Base-by-base conservation (phyloP, 2,888 invertebrate genomes). In the Lamproptera curius region DNA sequence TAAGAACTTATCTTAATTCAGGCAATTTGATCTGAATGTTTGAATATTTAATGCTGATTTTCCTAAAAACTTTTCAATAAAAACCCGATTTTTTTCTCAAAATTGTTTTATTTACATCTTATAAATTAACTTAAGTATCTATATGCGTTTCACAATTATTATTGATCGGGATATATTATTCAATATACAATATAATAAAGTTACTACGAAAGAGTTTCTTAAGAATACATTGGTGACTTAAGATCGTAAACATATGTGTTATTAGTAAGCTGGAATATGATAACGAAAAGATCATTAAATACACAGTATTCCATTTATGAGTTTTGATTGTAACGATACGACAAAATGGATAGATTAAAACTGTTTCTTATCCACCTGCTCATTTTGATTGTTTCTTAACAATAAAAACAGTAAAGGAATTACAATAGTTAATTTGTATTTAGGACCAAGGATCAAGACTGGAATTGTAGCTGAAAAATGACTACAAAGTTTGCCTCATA, bases 51-150 rank as follows among this genome's bases (percentile, higher is more conserved):
- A 45, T 33, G n/a, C n/a, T n/a, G n/a, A n/a, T n/a, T n/a, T n/a
- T n/a, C n/a, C n/a, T n/a, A n/a, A n/a, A n/a, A n/a, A n/a, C n/a
- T n/a, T n/a, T n/a, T n/a, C n/a, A n/a, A n/a, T n/a, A n/a, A 34
- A 47, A 23, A 44, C 13, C 4, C 34, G 5, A 9, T 10, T 28
- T 5, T 51, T 46, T 42, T 36, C 46, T 39, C 53, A 51, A 54
- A 36, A 16, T 39, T 26, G 43, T 42, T 70, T 65, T 69, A 70
- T 69, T 69, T 68, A 70, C 68, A 70, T 57, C 64, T 65, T 67
- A 59, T 43, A 49, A 51, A 13, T 46, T 57, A 60, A 50, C 54
- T 60, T 58, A 56, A 41, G n/a, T 40, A 37, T 31, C 37, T 42
- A 47, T 15, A 37, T 26, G 16, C 38, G 31, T 31, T 33, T 43